Evolutionary conservation across 2,113 vertebrate genomes (phyloP).

Genomic region (Rhinoderma darwinii): DNA sequence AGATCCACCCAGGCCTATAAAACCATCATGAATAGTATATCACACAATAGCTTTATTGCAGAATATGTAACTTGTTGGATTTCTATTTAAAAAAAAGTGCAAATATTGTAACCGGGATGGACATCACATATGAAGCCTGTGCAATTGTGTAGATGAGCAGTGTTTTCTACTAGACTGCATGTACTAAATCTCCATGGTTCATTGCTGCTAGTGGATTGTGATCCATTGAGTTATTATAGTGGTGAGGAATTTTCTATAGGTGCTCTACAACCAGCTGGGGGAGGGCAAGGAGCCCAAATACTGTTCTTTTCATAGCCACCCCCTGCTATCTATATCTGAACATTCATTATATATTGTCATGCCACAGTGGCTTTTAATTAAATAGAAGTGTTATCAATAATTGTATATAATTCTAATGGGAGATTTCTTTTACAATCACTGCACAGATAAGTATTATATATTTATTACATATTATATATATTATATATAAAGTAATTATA

Average conservation of each 20-base stretch:
- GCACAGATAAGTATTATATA: not conserved
- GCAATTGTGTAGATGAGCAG: not conserved
- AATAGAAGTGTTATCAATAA: not conserved
- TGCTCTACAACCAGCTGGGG: too few species aligned
- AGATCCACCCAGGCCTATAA: constrained; percentile 22
- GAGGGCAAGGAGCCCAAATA: not conserved
- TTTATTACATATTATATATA: too few species aligned
- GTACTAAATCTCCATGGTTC: too few species aligned
- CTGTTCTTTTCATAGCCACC: not conserved
- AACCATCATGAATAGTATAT: constrained; percentile 36
- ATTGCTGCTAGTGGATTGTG: too few species aligned
- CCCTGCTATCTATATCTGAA: not conserved
- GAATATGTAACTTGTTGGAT: not conserved
- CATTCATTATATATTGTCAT: not conserved
- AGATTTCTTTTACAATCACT: not conserved
- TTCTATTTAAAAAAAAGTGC: not conserved
- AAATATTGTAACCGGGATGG: not conserved
- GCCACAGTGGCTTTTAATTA: not conserved
- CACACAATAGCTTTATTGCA: constrained; percentile 16
- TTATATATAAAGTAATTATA: not conserved
- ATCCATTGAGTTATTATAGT: too few species aligned
- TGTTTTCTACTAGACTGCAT: not conserved
- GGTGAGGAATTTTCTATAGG: too few species aligned
- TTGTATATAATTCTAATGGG: not conserved
- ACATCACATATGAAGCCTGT: not conserved